These are phyloP conservation scores for Carcina quercana DNA, from an alignment of 2,888 invertebrate genomes.

Conservation along the genomic window DNA sequence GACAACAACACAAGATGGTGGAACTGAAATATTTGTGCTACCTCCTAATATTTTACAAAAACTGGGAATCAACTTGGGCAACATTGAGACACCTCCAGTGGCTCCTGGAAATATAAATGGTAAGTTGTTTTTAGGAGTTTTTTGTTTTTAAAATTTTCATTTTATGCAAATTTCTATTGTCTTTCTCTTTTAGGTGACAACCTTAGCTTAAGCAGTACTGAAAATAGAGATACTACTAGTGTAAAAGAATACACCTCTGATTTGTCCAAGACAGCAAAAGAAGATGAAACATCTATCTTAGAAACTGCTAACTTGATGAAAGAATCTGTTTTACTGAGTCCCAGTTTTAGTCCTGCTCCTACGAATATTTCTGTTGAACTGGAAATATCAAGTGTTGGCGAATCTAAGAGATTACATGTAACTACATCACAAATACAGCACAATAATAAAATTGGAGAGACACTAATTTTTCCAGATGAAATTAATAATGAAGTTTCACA, in stretches of 20 bases:
- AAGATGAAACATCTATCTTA: slow-evolving; percentile 39
- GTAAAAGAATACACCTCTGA: no score
- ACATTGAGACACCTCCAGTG: slow-evolving; percentile 20
- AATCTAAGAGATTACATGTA: no score
- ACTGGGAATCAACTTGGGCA: slow-evolving; percentile 52
- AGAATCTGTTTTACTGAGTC: slow-evolving; percentile 55
- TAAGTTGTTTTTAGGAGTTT: no score
- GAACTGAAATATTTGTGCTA: slow-evolving; percentile 49
- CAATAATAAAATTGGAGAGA: no score
- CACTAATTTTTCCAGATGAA: no score
- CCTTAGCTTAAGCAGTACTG: no score
- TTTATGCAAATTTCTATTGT: no score
- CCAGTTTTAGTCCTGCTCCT: slow-evolving; percentile 39
- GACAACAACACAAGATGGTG: slow-evolving; percentile 10
- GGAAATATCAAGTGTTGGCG: slow-evolving; percentile 22
- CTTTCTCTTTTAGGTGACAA: no score
- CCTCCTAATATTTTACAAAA: slow-evolving; percentile 59
- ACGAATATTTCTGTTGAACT: slow-evolving; percentile 30
- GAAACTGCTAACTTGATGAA: slow-evolving; percentile 60
- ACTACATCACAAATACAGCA: no score
- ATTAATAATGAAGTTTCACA: no score
- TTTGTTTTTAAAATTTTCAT: no score
- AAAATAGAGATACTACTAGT: no score
- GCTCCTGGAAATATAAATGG: slow-evolving; percentile 6
- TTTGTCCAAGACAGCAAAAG: background rate